phyloP scores from a whole-genome alignment of 2,113 vertebrate genomes.

The Riparia riparia region DNA sequence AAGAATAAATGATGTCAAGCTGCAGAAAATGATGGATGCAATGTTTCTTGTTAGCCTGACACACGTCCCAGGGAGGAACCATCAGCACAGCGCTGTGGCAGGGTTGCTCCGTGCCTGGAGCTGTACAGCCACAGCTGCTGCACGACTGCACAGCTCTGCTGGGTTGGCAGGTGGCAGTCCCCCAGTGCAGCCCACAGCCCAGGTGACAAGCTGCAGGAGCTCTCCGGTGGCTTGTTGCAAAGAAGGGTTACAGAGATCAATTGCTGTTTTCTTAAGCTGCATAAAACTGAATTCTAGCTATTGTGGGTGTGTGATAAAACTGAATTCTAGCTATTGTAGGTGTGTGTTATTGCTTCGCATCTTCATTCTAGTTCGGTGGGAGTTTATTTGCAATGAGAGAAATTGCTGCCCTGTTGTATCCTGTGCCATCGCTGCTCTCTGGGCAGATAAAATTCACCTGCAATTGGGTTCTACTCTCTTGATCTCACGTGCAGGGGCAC shows the following conservation, averaged over 20 bases:
- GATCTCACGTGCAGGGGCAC: too few species aligned
- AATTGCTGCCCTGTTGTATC: not conserved
- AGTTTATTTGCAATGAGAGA: not conserved
- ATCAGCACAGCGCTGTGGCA: not conserved
- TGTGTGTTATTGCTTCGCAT: not conserved
- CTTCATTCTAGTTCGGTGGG: not conserved
- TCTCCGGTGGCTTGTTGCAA: not conserved
- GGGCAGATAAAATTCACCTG: not conserved
- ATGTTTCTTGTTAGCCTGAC: slow-evolving; percentile 6
- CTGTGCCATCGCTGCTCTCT: not conserved
- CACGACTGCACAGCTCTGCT: not conserved
- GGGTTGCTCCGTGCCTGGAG: not conserved
- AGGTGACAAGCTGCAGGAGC: not conserved
- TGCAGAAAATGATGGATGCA: not conserved
- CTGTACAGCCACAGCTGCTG: not conserved
- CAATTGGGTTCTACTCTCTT: not conserved
- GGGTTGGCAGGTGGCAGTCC: not conserved
- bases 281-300: not conserved
- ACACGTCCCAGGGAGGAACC: not conserved
- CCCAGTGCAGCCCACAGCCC: not conserved
- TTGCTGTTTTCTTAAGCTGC: not conserved
- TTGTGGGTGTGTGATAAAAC: not conserved
- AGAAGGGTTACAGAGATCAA: not conserved
- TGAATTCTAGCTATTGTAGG: not conserved
- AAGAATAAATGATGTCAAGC: slow-evolving; percentile 48